Evolutionary conservation across 2,113 vertebrate genomes (phyloP), one percentile per base, ranked within the genome.

Genomic region (Oceanodroma tethys): DNA sequence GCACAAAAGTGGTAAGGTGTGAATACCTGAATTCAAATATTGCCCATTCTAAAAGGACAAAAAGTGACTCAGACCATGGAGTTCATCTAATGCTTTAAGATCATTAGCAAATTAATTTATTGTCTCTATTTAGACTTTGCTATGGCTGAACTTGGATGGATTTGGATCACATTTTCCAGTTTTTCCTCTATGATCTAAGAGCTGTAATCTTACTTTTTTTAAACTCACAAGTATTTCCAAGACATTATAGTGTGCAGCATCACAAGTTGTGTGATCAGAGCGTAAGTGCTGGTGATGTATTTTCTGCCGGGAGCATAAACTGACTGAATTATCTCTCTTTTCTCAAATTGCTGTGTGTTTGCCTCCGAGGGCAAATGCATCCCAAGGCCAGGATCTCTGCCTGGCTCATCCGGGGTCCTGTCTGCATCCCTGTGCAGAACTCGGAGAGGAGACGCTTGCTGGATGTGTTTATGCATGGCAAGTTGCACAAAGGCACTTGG

Each of bases 361-460:
- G 62, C 29, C 23, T 48, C 13, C 0, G 13, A 53, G 40, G 47
- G 11, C 30, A 60, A 38, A 25, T 3, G 10, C 1, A 3, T 10
- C 10, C 66, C 29, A 16, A 19, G 27, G 70, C 45, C 8, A 4
- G 48, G 36, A 10, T 23, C n/a, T 34, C 47, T 10, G 47, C 30
- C 38, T 11, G 23, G 6, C 47, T 27, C 5, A 11, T 53, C 32
- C 17, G 5, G 30, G 75, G 29, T 30, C 50, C 10, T 20, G 48
- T 32, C 53, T 29, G 38, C 19, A 5, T 60, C 16, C 34, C 38
- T 1, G 1, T 29, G 34, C 27, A 23, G 17, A 26, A 9, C 60
- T 23, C 3, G 1, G 32, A 11, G 73, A 12, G 22, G 42, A 9
- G 19, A 47, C 0, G 0, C 34, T 38, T 23, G 50, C 42, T 75